Base-by-base conservation (phyloP, 2,797 vertebrate species). In the Pangasius krempfi region DNA sequence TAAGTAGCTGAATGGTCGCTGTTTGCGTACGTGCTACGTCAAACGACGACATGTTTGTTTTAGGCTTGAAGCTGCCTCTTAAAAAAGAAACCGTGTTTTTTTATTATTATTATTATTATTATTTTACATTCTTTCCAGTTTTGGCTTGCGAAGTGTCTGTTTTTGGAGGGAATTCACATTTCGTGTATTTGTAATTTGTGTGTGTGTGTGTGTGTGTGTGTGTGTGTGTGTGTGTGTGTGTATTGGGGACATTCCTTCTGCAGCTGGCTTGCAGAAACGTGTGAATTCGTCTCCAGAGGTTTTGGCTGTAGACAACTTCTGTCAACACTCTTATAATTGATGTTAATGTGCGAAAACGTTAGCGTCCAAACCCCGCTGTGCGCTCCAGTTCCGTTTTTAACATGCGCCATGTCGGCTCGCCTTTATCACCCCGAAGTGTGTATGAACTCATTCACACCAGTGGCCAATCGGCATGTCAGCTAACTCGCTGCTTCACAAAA, bases 231-330 rank as follows among this genome's bases (percentile, higher is more conserved):
- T 94, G 93, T 95, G 93, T 92, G 14, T 37, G 92, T 93, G 90
- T 90, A 90, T 90, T 87, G 54, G 64, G 88, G 90, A 89, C 94
- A 94, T 93, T 93, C 92, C 91, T 92, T 92, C 94, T 96, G 95
- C 95, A 96, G 96, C 96, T 94, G 96, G 96, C 93, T 96, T 96
- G 95, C 96, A 96, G 95, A 92, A 92, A 92, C 91, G 87, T 95
- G 92, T 64, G 33, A 62, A 27, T 83, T 44, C 20, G 40, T 12
- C 9, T 22, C 27, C n/a, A 80, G 52, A 80, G n/a, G 52, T 80
- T 56, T 76, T 76, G 16, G 76, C 50, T 0, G 8, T 56, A 80
- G 52, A 80, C 30, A 13, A 33, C n/a, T 56, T 37, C 78, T 56
- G 52, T 58, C 78, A 37, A 80, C 30, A 56, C 30, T 80, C 30